Evolutionary conservation across 1,140 invertebrate genomes (phyloP).

Genomic region (Papilio dardanus): DNA sequence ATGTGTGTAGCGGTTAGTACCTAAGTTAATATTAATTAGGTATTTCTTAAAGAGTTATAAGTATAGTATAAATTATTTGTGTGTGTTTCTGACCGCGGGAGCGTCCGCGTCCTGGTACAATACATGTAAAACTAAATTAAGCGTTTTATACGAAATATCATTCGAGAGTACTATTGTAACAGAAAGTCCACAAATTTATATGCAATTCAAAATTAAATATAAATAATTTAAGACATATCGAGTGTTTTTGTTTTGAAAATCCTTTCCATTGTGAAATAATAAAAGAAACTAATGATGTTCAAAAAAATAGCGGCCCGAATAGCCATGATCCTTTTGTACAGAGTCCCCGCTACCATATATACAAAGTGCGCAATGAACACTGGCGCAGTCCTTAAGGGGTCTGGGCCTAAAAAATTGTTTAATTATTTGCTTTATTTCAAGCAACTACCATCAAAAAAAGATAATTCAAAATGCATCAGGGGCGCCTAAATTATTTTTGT

Average conservation of each 20-base stretch:
- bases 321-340: too few relatives aligned
- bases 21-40: constrained; percentile 78
- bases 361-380: too few relatives aligned
- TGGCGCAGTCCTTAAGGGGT: too few relatives aligned
- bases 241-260: constrained; percentile 45
- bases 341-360: too few relatives aligned
- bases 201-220: constrained; percentile 81
- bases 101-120: constrained; percentile 69
- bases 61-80: constrained; percentile 79
- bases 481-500: too few relatives aligned
- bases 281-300: too few relatives aligned
- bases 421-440: too few relatives aligned
- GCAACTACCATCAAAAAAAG: too few relatives aligned
- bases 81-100: constrained; percentile 72
- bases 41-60: constrained; percentile 72
- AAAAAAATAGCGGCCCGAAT: too few relatives aligned
- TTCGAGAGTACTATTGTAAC: constrained; percentile 80
- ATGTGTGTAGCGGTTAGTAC: constrained; percentile 77
- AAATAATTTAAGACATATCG: constrained; percentile 71
- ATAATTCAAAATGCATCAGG: too few relatives aligned
- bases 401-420: too few relatives aligned
- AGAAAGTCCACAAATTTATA: constrained; percentile 82
- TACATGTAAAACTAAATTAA: constrained; percentile 77
- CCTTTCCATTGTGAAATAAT: too few relatives aligned
- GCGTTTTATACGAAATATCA: constrained; percentile 82